These are phyloP conservation scores for Plutomurus gul DNA, from an alignment of 1,140 invertebrate species.

Conservation along the genomic window DNA sequence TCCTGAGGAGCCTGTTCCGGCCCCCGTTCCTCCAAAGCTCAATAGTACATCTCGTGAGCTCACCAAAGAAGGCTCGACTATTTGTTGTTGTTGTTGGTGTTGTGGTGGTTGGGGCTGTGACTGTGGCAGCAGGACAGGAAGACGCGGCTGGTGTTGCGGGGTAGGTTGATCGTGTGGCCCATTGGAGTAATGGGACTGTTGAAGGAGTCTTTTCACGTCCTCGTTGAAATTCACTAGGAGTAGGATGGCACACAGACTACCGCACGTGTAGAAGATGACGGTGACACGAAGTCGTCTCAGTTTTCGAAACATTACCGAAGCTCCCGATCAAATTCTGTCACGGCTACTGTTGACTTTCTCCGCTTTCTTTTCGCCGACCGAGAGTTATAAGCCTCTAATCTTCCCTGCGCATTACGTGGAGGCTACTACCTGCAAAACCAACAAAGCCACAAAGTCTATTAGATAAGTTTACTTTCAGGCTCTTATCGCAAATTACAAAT, in stretches of 20 bases:
- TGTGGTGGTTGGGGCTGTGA: not conserved
- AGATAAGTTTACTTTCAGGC: too few species aligned
- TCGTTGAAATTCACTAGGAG: slow-evolving; percentile 52
- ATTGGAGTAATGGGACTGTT: slow-evolving; percentile 35
- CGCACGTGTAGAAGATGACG: slow-evolving; percentile 51
- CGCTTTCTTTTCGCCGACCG: too few species aligned
- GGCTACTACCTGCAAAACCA: too few species aligned
- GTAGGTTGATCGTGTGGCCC: not conserved
- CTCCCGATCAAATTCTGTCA: not conserved
- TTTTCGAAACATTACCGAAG: slow-evolving; percentile 43
- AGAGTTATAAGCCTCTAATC: too few species aligned
- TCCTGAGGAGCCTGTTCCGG: not conserved
- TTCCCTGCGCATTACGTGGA: too few species aligned
- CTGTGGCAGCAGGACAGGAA: too few species aligned
- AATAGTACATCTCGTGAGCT: slow-evolving; percentile 5
- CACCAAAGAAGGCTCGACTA: not conserved
- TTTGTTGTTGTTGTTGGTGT: slow-evolving; percentile 1
- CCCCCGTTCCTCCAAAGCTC: not conserved
- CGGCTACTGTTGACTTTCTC: too few species aligned
- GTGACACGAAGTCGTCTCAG: slow-evolving; percentile 48
- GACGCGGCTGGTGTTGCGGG: not conserved
- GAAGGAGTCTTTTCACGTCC: slow-evolving; percentile 46
- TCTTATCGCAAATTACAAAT: too few species aligned
- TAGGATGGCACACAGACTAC: slow-evolving; percentile 49
- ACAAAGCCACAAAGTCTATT: too few species aligned